Evolutionary conservation across 64 coral and sea anemone genomes (phyloP).

Genomic region (Montipora cactus): DNA sequence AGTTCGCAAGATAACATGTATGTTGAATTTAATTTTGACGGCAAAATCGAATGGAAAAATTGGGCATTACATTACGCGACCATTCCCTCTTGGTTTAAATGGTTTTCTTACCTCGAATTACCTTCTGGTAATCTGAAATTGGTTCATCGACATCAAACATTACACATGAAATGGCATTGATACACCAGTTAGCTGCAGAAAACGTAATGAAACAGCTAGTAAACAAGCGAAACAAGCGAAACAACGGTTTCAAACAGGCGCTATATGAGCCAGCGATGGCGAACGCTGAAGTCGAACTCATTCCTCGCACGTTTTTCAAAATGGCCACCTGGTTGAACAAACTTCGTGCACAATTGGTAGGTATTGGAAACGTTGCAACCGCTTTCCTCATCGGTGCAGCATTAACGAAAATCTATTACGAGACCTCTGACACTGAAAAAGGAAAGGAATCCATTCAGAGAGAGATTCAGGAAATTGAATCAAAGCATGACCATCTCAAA

Average conservation of each 20-base stretch:
- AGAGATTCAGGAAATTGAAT: slow-evolving; percentile 81
- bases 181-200: background rate
- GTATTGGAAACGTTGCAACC: slow-evolving; percentile 65
- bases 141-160: slow-evolving; percentile 95
- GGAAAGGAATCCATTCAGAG: slow-evolving; percentile 56
- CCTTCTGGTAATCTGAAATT: slow-evolving; percentile 84
- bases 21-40: no score
- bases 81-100: no score
- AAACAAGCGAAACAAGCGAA: background rate
- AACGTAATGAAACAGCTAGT: background rate
- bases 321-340: slow-evolving; percentile 75
- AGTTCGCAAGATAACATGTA: no score
- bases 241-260: slow-evolving; percentile 46
- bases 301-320: slow-evolving; percentile 11
- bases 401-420: slow-evolving; percentile 93
- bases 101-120: slow-evolving; percentile 63
- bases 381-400: slow-evolving; percentile 84
- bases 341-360: slow-evolving; percentile 54
- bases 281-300: background rate
- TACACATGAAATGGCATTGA: slow-evolving; percentile 10
- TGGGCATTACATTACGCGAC: no score
- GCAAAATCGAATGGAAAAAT: no score
- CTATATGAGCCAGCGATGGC: slow-evolving; percentile 2
- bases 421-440: slow-evolving; percentile 56
- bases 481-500: slow-evolving; percentile 85